phyloP scores from a whole-genome alignment of 2,797 vertebrate species.

The Halcyon chelicuti region DNA sequence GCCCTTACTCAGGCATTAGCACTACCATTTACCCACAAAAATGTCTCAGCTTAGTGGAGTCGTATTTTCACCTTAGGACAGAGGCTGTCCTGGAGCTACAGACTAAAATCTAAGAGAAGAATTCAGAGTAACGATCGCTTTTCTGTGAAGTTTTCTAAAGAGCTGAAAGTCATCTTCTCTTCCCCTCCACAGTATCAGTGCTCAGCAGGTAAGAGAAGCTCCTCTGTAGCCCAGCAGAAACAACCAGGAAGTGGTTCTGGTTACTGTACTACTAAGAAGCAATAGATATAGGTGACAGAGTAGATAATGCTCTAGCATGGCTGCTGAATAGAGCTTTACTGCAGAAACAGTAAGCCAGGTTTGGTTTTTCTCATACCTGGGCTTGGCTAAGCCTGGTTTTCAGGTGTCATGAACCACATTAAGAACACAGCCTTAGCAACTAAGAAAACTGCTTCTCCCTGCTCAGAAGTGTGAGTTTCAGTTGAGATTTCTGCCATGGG shows the following conservation, averaged over 20 bases:
- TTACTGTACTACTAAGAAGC: not conserved
- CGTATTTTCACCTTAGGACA: not conserved
- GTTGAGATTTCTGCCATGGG: not conserved
- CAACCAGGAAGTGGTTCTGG: not conserved
- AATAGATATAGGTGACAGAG: not conserved
- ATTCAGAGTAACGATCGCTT: not conserved
- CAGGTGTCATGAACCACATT: not conserved
- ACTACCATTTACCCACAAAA: not conserved
- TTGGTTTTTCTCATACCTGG: not conserved
- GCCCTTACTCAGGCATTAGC: not conserved
- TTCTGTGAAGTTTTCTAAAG: not conserved
- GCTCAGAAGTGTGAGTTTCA: not conserved
- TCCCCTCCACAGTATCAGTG: not conserved
- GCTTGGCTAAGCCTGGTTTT: not conserved
- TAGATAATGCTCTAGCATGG: not conserved
- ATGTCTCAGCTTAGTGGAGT: not conserved
- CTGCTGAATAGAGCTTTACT: not conserved
- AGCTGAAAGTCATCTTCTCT: not conserved
- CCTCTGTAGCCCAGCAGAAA: not conserved
- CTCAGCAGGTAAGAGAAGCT: not conserved
- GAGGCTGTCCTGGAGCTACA: not conserved
- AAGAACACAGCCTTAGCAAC: not conserved
- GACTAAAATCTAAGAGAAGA: not conserved
- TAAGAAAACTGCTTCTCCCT: not conserved
- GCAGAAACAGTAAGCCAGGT: not conserved